Base-by-base conservation (phyloP, 2,797 vertebrate genomes). In the Paratrypauchen microcephalus region DNA sequence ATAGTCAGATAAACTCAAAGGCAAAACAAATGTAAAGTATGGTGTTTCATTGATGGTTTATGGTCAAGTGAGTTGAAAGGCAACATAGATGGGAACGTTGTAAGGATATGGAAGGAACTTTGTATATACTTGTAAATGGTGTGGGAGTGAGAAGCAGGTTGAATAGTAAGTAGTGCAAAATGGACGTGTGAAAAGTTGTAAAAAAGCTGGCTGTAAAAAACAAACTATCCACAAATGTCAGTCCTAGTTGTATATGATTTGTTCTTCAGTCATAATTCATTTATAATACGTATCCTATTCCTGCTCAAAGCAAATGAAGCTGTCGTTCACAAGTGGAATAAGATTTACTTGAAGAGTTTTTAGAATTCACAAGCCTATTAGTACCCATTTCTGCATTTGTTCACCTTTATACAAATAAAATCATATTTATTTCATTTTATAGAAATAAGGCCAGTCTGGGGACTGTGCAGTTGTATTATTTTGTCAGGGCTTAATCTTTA, bases 381-480 rank as follows among this genome's bases (percentile, higher is more conserved):
- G 77, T 64, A 13, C 48, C 6, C 23, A 7, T 18, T 45, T 77
- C 63, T 78, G n/a, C 36, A 61, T 72, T 78, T 72, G 52, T 81
- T 80, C 64, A 57, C 16, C 63, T 69, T 83, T 39, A 65, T 76
- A 60, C 28, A 82, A 67, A 76, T 69, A 58, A 68, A 5, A 61
- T 15, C 2, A 4, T 69, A 61, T 80, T 26, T 77, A 68, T 68
- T 88, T 78, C 76, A 59, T 76, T 83, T 78, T 82, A 73, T 79
- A 62, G n/a, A 75, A 87, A 80, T 88, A 91, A 81, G 63, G 87
- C 82, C 62, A 66, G 64, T 74, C 80, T 60, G 66, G 82, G 66
- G 73, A 74, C 73, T 84, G 76, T 71, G 57, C 80, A 81, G 76
- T 81, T 87, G 76, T 89, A 87, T 72, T 74, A 67, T 89, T 91